Percentiles rank a stretch among this genome's conserved stretches.
Conservation (phyloP, 2,888 invertebrate genomes). For the Embidobia sp. region DNA sequence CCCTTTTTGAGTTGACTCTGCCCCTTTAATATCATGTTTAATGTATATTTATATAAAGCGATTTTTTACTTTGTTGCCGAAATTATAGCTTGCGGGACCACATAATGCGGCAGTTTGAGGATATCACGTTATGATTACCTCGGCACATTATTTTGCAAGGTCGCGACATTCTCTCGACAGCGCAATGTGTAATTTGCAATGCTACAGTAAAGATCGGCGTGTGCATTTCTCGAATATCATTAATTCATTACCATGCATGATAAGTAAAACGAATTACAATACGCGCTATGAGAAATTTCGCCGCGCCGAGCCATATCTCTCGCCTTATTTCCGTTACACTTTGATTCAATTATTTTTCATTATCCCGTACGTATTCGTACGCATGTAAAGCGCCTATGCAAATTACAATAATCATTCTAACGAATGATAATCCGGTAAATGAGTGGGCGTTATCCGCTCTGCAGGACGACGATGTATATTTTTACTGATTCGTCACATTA, state of each 20-base stretch:
- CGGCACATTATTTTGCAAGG: conserved; percentile 53
- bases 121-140: conserved; percentile 48
- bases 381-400: conserved; percentile 8
- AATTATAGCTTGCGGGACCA: conserved; percentile 23
- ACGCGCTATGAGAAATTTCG: conserved; percentile 42
- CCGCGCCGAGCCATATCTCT: conserved; percentile 1
- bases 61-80: background rate
- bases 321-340: conserved; percentile 52
- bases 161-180: conserved; percentile 50
- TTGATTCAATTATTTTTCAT: conserved; percentile 49
- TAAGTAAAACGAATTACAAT: conserved; percentile 52
- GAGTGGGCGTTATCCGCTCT: background rate
- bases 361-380: conserved; percentile 8
- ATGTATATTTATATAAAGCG: conserved; percentile 39
- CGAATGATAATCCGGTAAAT: conserved; percentile 36
- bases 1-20: background rate
- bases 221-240: conserved; percentile 48
- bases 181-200: conserved; percentile 55
- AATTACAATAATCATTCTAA: conserved; percentile 32
- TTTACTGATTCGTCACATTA: conserved; percentile 1
- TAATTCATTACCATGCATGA: conserved; percentile 61
- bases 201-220: conserved; percentile 39
- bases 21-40: conserved; percentile 3
- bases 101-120: conserved; percentile 28
- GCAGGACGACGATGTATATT: conserved; percentile 1